Base-by-base conservation (phyloP, 1,140 invertebrate species). In the Hycleus cichorii region DNA sequence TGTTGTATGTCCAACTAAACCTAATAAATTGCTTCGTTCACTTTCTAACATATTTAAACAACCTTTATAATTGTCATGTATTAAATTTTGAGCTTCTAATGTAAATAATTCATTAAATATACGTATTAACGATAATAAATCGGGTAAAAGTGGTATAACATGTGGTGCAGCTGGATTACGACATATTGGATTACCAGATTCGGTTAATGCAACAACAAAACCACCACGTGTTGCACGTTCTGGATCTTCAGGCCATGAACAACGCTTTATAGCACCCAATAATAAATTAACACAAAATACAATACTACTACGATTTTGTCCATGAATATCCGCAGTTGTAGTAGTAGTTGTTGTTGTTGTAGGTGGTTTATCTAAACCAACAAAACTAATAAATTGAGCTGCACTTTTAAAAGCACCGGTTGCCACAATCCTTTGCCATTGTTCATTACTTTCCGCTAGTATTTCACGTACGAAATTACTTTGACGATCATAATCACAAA, bases 131-230 rank as follows among this genome's bases (percentile, higher is more conserved):
- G 82, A 77, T 26, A 95, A 81, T 2, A 93, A 78, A 59, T 88
- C 84, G 3, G 89, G 87, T 45, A 95, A 72, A 40, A 93, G 69
- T 2, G 87, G 87, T 59, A 90, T 80, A 59, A 94, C 82, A 70
- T 93, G 89, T 27, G 83, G 82, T 5, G 88, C 83, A 24, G 90
- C 89, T 38, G 92, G 92, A 80, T 93, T 94, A 27, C 90, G 80
- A 74, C 88, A 68, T 3, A 69, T 63, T 1, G 85, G 84, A 74
- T 88, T 88, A 9, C 88, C 88, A 39, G 83, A 80, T 59, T 86
- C 82, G 3, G 86, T 89, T 39, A 84, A 79, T 7, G 84, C 84
- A 1, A 86, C 82, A 3, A 91, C 81, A 73, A 94, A 94, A 6
- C 90, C 90, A 27, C 91, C 91, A 43, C 85, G 78, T 6, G 83